These are phyloP conservation scores for Caenorhabditis sp. DNA, from an alignment of 2,888 invertebrate genomes.

Conservation along the genomic window DNA sequence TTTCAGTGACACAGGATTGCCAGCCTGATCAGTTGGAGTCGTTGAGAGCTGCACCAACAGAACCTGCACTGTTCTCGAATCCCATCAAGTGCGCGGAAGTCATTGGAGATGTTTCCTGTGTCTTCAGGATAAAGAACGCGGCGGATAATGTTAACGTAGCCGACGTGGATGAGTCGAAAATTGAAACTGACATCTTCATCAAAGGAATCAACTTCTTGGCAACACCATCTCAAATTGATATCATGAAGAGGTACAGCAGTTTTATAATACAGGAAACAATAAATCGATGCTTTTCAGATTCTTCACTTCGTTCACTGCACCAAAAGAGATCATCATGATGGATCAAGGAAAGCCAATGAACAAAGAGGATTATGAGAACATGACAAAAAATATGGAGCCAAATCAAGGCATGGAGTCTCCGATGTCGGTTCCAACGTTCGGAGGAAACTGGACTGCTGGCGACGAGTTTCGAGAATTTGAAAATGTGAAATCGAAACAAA, in stretches of 20 bases:
- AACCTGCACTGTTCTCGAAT: conserved; percentile 69
- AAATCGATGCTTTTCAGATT: conserved; percentile 6
- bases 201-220: conserved; percentile 70
- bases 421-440: conserved; percentile 21
- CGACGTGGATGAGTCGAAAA: conserved; percentile 57
- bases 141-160: conserved; percentile 45
- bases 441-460: conserved; percentile 59
- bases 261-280: not conserved
- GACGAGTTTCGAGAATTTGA: conserved; percentile 66
- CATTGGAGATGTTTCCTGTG: conserved; percentile 66
- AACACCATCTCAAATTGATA: conserved; percentile 73
- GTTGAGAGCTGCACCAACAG: conserved; percentile 40
- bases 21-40: conserved; percentile 55
- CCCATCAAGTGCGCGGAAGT: conserved; percentile 76
- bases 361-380: conserved; percentile 67
- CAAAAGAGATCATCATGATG: conserved; percentile 35
- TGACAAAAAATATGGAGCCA: conserved; percentile 65
- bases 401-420: conserved; percentile 17
- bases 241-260: conserved; percentile 61
- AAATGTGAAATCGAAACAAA: conserved; percentile 33
- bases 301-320: conserved; percentile 34
- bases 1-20: conserved; percentile 51
- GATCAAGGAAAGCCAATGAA: conserved; percentile 72
- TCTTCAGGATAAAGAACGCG: conserved; percentile 70
- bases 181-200: conserved; percentile 77